These are phyloP conservation scores for Rana temporaria DNA, from an alignment of 2,113 vertebrate species.

Conservation along the genomic window DNA sequence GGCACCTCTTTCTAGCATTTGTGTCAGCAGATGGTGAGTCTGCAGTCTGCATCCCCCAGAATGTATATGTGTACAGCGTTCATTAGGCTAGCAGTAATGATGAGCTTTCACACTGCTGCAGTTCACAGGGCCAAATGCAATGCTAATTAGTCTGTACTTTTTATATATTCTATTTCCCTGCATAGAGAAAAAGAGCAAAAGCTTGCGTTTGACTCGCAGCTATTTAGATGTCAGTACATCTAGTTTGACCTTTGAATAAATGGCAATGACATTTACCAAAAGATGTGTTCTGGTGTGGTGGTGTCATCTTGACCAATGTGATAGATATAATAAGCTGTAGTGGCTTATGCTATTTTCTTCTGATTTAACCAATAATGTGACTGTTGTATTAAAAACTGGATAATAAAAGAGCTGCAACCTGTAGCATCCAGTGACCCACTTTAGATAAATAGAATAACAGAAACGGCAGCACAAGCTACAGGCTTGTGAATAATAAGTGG, in stretches of 20 bases:
- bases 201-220: not conserved
- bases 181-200: not conserved
- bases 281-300: no score
- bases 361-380: no score
- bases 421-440: no score
- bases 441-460: no score
- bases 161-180: not conserved
- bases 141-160: not conserved
- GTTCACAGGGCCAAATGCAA: not conserved
- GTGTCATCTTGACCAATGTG: no score
- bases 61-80: not conserved
- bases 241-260: not conserved
- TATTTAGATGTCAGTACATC: not conserved
- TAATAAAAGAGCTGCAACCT: no score
- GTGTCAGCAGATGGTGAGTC: constrained; percentile 19
- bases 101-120: not conserved
- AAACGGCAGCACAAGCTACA: no score
- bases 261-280: not conserved
- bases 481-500: no score
- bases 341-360: no score
- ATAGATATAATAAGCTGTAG: no score
- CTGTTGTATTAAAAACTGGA: no score
- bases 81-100: not conserved
- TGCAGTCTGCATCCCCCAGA: not conserved
- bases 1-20: not conserved